phyloP scores from a whole-genome alignment of 2,888 invertebrate species.

The Blastobasis lacticolella region DNA sequence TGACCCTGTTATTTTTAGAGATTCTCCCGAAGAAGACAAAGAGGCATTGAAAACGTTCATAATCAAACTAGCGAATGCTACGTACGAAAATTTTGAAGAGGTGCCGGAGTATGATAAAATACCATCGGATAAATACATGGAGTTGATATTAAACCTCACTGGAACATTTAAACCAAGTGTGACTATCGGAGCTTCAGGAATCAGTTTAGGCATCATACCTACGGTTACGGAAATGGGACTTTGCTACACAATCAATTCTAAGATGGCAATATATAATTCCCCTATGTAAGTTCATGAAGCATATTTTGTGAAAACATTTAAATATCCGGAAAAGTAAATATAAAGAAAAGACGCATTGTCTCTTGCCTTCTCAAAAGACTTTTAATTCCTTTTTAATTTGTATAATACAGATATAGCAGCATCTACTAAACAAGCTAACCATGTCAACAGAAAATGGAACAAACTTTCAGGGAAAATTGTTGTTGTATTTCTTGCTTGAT shows the following conservation, averaged over 20 bases:
- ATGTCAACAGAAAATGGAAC: too few relatives aligned
- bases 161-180: conserved; percentile 61
- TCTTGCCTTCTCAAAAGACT: too few relatives aligned
- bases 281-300: conserved; percentile 54
- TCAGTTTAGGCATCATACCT: conserved; percentile 67
- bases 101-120: conserved; percentile 73
- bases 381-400: too few relatives aligned
- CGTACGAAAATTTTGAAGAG: conserved; percentile 74
- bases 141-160: conserved; percentile 69
- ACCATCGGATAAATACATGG: conserved; percentile 71
- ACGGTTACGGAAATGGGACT: conserved; percentile 81
- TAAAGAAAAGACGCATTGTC: too few relatives aligned
- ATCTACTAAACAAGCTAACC: too few relatives aligned
- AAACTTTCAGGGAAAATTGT: too few relatives aligned
- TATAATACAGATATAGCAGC: too few relatives aligned
- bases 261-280: conserved; percentile 75
- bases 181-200: conserved; percentile 71
- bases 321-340: too few relatives aligned
- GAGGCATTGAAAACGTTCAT: conserved; percentile 72
- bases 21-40: conserved; percentile 55
- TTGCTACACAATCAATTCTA: conserved; percentile 80
- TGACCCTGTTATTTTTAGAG: background rate
- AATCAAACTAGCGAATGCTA: conserved; percentile 68
- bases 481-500: too few relatives aligned
- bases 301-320: background rate